Evolutionary conservation across 2,113 vertebrate genomes (phyloP).

Genomic region (Phaetusa simplex): DNA sequence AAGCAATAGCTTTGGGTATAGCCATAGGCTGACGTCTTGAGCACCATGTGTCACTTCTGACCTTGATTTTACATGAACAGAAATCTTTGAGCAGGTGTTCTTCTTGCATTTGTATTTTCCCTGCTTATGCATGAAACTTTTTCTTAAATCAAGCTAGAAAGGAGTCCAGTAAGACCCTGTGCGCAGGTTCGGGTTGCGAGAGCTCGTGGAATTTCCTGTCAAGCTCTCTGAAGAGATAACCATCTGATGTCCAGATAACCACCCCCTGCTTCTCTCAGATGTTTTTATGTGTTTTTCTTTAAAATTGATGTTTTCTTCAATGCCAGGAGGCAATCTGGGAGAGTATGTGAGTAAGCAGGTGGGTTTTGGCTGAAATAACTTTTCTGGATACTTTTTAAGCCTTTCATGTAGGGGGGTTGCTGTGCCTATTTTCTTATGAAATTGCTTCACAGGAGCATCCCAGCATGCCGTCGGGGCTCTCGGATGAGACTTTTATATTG

Average conservation of each 20-base stretch:
- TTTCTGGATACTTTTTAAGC: not conserved
- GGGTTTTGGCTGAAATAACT: not conserved
- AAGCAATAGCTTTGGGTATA: not conserved
- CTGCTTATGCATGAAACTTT: not conserved
- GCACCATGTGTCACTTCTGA: not conserved
- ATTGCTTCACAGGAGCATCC: not conserved
- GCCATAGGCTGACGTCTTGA: not conserved
- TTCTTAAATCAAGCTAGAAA: not conserved
- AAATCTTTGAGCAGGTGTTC: not conserved
- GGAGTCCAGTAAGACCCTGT: not conserved
- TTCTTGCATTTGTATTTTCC: not conserved
- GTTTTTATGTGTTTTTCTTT: not conserved
- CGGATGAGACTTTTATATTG: not conserved
- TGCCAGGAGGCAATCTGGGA: not conserved
- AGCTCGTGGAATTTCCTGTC: slow-evolving; percentile 41
- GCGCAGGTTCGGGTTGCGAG: not conserved
- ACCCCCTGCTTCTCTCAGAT: not conserved
- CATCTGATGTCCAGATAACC: slow-evolving; percentile 31
- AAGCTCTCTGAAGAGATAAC: not conserved
- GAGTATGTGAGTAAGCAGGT: not conserved
- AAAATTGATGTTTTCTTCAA: not conserved
- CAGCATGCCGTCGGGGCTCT: fast-evolving
- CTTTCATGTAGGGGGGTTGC: not conserved
- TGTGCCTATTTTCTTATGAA: not conserved
- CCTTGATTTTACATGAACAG: not conserved